Evolutionary conservation across 2,797 vertebrate genomes (phyloP).

Genomic region (Fundulus diaphanus): DNA sequence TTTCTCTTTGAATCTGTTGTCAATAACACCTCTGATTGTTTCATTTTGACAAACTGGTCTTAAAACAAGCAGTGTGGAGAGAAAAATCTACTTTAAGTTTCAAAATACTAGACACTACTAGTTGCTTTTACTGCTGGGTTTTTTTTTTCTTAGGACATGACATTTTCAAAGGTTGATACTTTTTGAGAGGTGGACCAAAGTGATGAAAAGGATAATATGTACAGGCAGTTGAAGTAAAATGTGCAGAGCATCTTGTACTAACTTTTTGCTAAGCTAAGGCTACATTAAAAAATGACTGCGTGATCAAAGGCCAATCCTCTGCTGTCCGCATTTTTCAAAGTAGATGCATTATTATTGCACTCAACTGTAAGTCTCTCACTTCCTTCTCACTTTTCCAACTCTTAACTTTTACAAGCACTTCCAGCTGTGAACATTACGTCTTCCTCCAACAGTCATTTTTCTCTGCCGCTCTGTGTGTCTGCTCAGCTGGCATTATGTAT

Average conservation of each 20-base stretch:
- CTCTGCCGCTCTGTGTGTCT: slow-evolving; percentile 32
- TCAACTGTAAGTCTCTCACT: slow-evolving; percentile 36
- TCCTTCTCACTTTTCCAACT: slow-evolving; percentile 30
- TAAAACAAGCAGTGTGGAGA: not conserved
- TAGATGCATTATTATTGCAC: slow-evolving; percentile 43
- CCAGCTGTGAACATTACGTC: slow-evolving; percentile 58
- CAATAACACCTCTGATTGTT: not conserved
- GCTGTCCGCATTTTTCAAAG: slow-evolving; percentile 32
- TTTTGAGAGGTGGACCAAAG: not conserved
- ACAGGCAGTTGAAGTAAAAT: not conserved
- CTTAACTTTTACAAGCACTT: slow-evolving; percentile 42
- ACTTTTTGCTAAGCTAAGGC: not conserved
- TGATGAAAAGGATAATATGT: not conserved
- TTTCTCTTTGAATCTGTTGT: not conserved
- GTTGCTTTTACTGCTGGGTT: not conserved
- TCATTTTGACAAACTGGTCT: not conserved
- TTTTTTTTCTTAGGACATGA: not conserved
- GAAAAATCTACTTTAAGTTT: not conserved
- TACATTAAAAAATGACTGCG: slow-evolving; percentile 5
- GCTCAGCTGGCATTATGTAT: slow-evolving; percentile 59
- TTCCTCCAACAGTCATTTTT: slow-evolving; percentile 61
- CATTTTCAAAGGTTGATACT: too few relatives aligned
- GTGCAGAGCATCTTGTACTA: not conserved
- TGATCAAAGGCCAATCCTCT: slow-evolving; percentile 35
- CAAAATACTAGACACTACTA: not conserved